These are phyloP conservation scores for Sebastes taczanowskii DNA, from an alignment of 2,797 vertebrate species.

Conservation along the genomic window DNA sequence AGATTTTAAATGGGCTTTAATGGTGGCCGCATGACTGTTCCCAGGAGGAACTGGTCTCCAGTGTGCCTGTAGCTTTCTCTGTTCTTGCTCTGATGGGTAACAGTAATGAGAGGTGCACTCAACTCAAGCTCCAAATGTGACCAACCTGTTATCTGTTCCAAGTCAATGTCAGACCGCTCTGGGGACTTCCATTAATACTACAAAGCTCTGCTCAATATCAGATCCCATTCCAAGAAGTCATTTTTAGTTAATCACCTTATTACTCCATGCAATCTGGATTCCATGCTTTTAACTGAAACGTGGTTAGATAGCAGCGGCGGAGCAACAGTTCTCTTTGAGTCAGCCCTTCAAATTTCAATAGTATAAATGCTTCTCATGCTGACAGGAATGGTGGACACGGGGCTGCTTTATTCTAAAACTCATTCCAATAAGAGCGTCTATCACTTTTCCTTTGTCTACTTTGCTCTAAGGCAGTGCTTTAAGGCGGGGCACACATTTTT, in stretches of 20 bases:
- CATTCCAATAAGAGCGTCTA: slow-evolving; percentile 7
- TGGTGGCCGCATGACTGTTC: neutral
- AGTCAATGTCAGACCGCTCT: slow-evolving; percentile 34
- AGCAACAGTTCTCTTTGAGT: slow-evolving; percentile 4
- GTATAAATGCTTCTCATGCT: slow-evolving; percentile 1
- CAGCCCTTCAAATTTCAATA: slow-evolving; percentile 2
- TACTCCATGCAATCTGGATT: slow-evolving; percentile 30
- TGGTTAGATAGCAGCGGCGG: slow-evolving; percentile 2
- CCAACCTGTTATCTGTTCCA: slow-evolving; percentile 45
- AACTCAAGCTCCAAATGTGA: slow-evolving; percentile 22
- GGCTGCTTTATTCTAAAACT: slow-evolving; percentile 7
- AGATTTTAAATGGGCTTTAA: neutral
- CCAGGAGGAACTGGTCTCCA: neutral
- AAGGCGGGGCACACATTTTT: neutral
- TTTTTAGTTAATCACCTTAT: slow-evolving; percentile 49
- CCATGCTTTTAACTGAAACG: slow-evolving; percentile 27
- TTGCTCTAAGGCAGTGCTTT: neutral
- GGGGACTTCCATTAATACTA: slow-evolving; percentile 51
- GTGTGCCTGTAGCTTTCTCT: neutral
- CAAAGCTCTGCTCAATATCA: slow-evolving; percentile 44
- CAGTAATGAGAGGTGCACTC: slow-evolving; percentile 4
- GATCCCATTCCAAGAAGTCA: slow-evolving; percentile 30
- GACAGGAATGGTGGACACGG: neutral
- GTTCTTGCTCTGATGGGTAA: slow-evolving; percentile 2
- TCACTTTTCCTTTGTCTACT: neutral